These are phyloP conservation scores for Dermochelys coriacea DNA, from an alignment of 2,797 vertebrate genomes.

Conservation along the genomic window DNA sequence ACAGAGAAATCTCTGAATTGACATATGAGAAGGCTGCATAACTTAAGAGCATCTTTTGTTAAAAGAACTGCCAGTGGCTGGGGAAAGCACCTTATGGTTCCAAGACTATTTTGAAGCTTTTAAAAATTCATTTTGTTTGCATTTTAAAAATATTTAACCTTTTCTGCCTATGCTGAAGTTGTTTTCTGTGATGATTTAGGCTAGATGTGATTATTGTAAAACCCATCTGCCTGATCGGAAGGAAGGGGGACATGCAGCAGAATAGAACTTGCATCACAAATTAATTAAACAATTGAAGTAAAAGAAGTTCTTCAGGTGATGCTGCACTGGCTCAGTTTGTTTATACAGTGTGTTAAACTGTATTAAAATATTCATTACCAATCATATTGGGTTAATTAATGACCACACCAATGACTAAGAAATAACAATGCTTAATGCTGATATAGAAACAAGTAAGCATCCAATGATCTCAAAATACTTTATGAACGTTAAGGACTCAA, in stretches of 20 bases:
- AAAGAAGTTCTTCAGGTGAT: constrained; percentile 37
- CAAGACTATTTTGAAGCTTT: constrained; percentile 74
- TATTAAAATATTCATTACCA: constrained; percentile 61
- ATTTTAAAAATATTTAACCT: constrained; percentile 78
- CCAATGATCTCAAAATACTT: not conserved
- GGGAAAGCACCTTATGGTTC: constrained; percentile 63
- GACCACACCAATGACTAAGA: constrained; percentile 2
- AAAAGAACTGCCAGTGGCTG: constrained; percentile 61
- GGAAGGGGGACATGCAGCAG: constrained; percentile 9
- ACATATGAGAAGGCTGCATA: constrained; percentile 75
- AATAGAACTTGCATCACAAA: constrained; percentile 37
- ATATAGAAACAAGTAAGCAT: not conserved
- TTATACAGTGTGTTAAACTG: not conserved
- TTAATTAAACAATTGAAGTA: not conserved
- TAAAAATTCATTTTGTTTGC: constrained; percentile 80
- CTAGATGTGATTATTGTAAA: constrained; percentile 55
- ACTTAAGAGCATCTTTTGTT: constrained; percentile 74
- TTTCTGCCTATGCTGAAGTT: constrained; percentile 40
- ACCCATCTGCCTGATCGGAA: constrained; percentile 36
- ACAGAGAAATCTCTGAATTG: constrained; percentile 79
- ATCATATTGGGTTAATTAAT: constrained; percentile 32
- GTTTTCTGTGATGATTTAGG: constrained; percentile 10
- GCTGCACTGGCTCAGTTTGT: constrained; percentile 12
- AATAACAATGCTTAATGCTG: not conserved
- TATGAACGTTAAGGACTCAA: not conserved